Conservation (phyloP, 2,888 invertebrate genomes). For the Enchytraeus crypticus region DNA sequence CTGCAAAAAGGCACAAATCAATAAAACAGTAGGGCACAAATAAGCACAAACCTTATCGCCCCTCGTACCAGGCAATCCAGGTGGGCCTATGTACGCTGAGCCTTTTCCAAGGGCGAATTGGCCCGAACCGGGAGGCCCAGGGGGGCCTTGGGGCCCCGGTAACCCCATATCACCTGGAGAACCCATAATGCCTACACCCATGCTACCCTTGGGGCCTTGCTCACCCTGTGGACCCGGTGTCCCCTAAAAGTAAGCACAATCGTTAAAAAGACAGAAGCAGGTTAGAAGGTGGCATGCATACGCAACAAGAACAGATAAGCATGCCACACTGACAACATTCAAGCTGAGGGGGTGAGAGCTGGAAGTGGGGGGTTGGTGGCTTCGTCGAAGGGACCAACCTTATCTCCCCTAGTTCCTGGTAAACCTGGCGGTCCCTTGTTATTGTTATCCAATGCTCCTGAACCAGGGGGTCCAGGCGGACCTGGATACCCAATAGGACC, state of each 20-base stretch:
- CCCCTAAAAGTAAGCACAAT: constrained; percentile 2
- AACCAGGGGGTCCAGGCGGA: neutral
- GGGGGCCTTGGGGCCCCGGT: neutral
- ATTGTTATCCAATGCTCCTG: neutral
- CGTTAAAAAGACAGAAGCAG: neutral
- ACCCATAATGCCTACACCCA: constrained; percentile 4
- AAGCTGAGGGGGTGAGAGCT: neutral
- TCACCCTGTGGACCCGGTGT: neutral
- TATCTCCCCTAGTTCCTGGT: neutral
- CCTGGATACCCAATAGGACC: neutral
- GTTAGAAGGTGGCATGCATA: neutral
- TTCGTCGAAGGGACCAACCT: neutral
- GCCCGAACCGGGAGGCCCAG: constrained; percentile 1
- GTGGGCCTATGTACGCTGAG: neutral
- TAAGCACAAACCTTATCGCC: constrained; percentile 2
- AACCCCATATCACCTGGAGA: neutral
- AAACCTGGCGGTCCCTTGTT: neutral
- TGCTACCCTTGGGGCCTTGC: constrained; percentile 1
- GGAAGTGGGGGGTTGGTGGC: neutral
- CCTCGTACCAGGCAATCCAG: neutral
- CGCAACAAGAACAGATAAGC: neutral
- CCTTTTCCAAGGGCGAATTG: neutral
- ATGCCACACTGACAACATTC: neutral
- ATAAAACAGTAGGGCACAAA: too few relatives aligned
- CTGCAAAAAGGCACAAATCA: too few relatives aligned